Percentiles rank a stretch among this genome's conserved stretches.
These are phyloP conservation scores for Drosophila multiciliata DNA, from an alignment of 2,888 invertebrate genomes.

Conservation along the genomic window DNA sequence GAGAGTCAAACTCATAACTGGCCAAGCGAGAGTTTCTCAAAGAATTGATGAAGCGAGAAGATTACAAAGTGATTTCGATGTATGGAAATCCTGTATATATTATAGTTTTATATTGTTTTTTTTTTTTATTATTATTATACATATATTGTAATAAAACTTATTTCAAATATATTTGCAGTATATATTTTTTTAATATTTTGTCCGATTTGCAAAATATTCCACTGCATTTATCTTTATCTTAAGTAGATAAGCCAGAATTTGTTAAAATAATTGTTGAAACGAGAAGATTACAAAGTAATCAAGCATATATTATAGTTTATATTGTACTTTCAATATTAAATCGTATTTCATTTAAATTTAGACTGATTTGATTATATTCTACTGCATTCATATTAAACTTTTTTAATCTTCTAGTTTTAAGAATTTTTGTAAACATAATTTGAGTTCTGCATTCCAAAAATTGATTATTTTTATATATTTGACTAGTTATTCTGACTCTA, in stretches of 20 bases:
- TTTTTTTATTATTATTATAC: neutral
- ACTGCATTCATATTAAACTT: neutral
- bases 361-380: neutral
- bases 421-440: too few species aligned
- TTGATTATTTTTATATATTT: too few species aligned
- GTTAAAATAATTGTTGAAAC: too few species aligned
- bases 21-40: conserved; percentile 36
- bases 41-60: neutral
- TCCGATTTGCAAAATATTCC: neutral
- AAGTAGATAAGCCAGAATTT: too few species aligned
- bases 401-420: neutral
- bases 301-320: too few species aligned
- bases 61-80: neutral
- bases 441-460: too few species aligned
- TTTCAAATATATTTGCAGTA: too few species aligned
- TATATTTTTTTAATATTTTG: neutral
- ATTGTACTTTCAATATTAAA: too few species aligned
- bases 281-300: too few species aligned
- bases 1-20: conserved; percentile 6
- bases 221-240: neutral
- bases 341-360: neutral
- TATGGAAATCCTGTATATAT: neutral
- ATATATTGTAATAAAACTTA: neutral
- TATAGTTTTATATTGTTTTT: neutral
- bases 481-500: too few species aligned